A percentile compares a stretch with the other conserved stretches of the same genome.
Evolutionary conservation across 2,797 vertebrate genomes (phyloP).

Genomic region (Chrysocyon brachyurus): DNA sequence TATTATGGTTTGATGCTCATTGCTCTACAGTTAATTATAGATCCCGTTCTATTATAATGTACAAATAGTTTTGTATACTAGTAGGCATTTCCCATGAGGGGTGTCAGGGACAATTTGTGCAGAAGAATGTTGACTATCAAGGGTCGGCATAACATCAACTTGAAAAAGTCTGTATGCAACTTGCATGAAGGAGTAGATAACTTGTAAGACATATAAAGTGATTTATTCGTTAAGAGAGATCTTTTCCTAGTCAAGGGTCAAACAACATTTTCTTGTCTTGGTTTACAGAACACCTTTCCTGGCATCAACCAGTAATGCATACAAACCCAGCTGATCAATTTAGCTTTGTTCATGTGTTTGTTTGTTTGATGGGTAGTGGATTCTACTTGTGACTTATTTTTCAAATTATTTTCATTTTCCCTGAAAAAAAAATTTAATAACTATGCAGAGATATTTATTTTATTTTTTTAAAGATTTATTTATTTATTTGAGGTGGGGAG

Average conservation of each 20-base stretch:
- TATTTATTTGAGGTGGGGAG: not conserved
- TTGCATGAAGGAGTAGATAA: not conserved
- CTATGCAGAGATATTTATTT: not conserved
- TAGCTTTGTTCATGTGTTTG: not conserved
- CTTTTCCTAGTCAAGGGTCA: not conserved
- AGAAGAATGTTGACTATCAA: not conserved
- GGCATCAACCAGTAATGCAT: not conserved
- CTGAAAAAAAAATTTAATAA: not conserved
- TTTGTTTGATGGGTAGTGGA: not conserved
- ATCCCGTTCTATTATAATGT: not conserved
- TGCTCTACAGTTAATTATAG: not conserved
- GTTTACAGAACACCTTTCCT: not conserved
- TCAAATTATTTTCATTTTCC: constrained; percentile 32
- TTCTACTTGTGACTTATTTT: not conserved
- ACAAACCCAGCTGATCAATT: not conserved
- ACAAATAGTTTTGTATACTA: not conserved
- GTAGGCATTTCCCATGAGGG: not conserved
- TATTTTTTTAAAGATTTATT: not conserved
- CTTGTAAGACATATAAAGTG: not conserved
- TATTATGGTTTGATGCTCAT: not conserved
- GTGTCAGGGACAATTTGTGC: not conserved
- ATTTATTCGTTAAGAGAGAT: not conserved
- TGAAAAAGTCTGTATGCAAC: not conserved
- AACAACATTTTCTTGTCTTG: not conserved
- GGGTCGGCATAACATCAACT: not conserved